Evolutionary conservation across 64 coral and sea anemone species (phyloP).

Genomic region (Dendrophyllia cribrosa): DNA sequence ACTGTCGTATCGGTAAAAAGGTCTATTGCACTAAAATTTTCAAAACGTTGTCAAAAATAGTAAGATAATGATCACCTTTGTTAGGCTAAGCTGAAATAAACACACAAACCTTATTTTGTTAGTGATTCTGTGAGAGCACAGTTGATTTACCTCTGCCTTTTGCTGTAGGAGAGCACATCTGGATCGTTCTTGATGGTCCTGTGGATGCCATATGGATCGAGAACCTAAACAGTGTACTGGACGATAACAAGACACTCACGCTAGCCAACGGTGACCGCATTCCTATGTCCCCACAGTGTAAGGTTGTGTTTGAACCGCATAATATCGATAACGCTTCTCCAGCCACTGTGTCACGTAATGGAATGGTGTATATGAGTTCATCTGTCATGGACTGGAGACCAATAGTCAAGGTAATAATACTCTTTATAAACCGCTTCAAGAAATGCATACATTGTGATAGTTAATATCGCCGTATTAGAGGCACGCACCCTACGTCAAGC

Average conservation of each 20-base stretch:
- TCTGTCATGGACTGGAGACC: conserved; percentile 96
- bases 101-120: too few relatives aligned
- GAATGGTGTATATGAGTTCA: conserved; percentile 97
- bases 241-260: conserved; percentile 95
- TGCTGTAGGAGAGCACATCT: conserved; percentile 86
- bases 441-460: too few relatives aligned
- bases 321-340: conserved; percentile 97
- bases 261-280: conserved; percentile 93
- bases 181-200: conserved; percentile 93
- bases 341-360: conserved; percentile 93
- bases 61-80: too few relatives aligned
- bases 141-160: not conserved
- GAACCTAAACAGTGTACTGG: conserved; percentile 93
- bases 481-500: too few relatives aligned
- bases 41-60: too few relatives aligned
- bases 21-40: too few relatives aligned
- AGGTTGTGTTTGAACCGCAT: conserved; percentile 93
- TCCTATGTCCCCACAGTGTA: conserved; percentile 93
- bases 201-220: conserved; percentile 98
- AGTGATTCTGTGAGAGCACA: too few relatives aligned
- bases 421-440: too few relatives aligned
- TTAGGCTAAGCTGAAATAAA: too few relatives aligned
- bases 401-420: conserved; percentile 79
- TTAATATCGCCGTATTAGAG: too few relatives aligned
- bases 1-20: too few relatives aligned